Conservation (phyloP, 1,140 invertebrate genomes). For the Drosophila suzukii region DNA sequence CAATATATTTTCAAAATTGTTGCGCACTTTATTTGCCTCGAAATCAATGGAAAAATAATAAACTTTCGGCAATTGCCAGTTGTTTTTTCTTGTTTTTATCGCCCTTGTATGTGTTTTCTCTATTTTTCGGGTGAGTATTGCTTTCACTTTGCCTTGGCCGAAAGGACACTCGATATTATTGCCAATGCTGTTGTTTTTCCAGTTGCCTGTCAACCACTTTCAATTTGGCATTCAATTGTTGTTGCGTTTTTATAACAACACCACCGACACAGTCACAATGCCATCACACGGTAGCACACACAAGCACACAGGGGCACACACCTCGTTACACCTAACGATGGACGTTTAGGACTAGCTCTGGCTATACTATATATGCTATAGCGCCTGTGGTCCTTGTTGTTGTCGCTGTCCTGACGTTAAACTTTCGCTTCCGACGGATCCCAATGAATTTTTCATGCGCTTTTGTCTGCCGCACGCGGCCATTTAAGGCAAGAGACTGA, state of each 20-base stretch:
- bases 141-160: slow-evolving; percentile 44
- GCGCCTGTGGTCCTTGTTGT: slow-evolving; percentile 24
- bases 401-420: slow-evolving; percentile 41
- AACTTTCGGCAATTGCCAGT: slow-evolving; percentile 57
- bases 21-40: slow-evolving; percentile 45
- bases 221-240: slow-evolving; percentile 67
- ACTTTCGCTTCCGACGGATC: slow-evolving; percentile 27
- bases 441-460: slow-evolving; percentile 81
- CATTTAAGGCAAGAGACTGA: slow-evolving; percentile 76
- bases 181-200: slow-evolving; percentile 41
- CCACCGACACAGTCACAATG: slow-evolving; percentile 53
- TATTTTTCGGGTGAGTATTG: slow-evolving; percentile 34
- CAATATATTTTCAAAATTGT: slow-evolving; percentile 41
- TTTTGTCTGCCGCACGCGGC: slow-evolving; percentile 81
- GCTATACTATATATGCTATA: slow-evolving; percentile 38
- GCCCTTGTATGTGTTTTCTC: slow-evolving; percentile 3
- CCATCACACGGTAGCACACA: slow-evolving; percentile 21
- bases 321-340: slow-evolving; percentile 62
- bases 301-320: slow-evolving; percentile 41
- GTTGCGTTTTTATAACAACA: slow-evolving; percentile 55
- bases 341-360: slow-evolving; percentile 52
- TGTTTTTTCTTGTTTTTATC: background rate
- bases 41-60: slow-evolving; percentile 67
- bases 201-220: slow-evolving; percentile 73
- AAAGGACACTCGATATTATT: slow-evolving; percentile 53